phyloP scores from a whole-genome alignment of 2,888 invertebrate genomes.

The Tolmerus cingulatus region DNA sequence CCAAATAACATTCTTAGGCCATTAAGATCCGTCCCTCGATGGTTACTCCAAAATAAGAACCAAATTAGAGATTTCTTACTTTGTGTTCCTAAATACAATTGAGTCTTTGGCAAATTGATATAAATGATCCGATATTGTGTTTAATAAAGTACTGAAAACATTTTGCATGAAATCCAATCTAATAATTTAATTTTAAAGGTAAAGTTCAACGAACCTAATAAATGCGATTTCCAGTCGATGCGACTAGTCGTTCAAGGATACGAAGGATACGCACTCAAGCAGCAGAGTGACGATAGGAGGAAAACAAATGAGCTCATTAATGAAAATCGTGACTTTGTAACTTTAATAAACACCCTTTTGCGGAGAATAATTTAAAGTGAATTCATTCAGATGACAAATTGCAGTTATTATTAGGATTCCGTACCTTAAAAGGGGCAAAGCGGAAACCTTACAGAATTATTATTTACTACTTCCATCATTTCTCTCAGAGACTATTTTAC shows the following conservation, averaged over 20 bases:
- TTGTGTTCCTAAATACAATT: not conserved
- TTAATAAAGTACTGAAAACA: not conserved
- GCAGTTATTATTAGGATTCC: conserved; percentile 54
- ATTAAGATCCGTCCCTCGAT: not conserved
- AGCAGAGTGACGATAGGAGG: not conserved
- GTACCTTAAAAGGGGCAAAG: conserved; percentile 56
- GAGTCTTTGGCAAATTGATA: not conserved
- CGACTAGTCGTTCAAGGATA: not conserved
- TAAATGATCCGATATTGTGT: not conserved
- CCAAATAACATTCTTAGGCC: not conserved
- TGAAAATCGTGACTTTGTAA: not conserved
- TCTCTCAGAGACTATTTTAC: too few relatives aligned
- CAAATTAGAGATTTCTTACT: not conserved
- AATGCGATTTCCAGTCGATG: not conserved
- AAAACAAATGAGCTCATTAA: not conserved
- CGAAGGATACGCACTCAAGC: not conserved
- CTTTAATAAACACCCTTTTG: not conserved
- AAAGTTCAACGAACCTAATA: not conserved
- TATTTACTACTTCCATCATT: too few relatives aligned
- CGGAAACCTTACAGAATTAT: too few relatives aligned
- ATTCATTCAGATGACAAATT: conserved; percentile 61
- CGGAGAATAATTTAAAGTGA: conserved; percentile 51
- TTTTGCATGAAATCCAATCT: not conserved
- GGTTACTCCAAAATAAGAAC: not conserved
- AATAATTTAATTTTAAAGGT: not conserved